These are phyloP conservation scores for Caenorhabditis sp. DNA, from an alignment of 2,888 invertebrate genomes.

Conservation along the genomic window DNA sequence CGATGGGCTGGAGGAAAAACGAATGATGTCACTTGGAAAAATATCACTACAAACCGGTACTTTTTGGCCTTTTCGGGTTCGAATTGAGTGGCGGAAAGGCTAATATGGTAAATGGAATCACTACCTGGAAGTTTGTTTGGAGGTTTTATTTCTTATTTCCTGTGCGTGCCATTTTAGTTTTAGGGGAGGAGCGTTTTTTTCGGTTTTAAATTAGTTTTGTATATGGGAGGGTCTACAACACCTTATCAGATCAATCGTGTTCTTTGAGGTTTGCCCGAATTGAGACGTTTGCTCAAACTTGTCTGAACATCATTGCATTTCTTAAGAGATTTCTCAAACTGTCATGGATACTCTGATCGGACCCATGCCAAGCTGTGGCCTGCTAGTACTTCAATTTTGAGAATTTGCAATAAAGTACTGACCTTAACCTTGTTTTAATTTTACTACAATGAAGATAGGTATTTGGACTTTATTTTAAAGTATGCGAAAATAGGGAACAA, in stretches of 20 bases:
- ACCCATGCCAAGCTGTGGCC: too few species aligned
- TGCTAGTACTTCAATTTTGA: too few species aligned
- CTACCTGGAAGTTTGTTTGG: background rate
- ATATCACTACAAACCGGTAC: conserved; percentile 52
- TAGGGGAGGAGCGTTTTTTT: too few species aligned
- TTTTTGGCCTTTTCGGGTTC: conserved; percentile 39
- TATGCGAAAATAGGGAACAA: conserved; percentile 42
- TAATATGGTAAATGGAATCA: conserved; percentile 2
- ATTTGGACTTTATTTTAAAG: conserved; percentile 52
- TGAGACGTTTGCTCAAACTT: too few species aligned
- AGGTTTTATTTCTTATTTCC: background rate
- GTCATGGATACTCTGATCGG: too few species aligned
- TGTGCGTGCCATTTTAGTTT: background rate
- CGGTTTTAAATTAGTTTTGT: too few species aligned
- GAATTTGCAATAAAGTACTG: background rate
- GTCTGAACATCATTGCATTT: too few species aligned
- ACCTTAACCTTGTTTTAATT: background rate
- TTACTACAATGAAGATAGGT: too few species aligned
- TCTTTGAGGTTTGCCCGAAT: too few species aligned
- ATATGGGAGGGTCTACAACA: too few species aligned
- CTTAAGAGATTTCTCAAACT: too few species aligned
- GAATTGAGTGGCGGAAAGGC: conserved; percentile 30
- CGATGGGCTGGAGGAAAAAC: background rate
- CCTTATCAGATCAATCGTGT: too few species aligned
- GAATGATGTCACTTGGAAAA: conserved; percentile 36